phyloP scores from a whole-genome alignment of 2,797 vertebrate genomes.

The Pristis pectinata region DNA sequence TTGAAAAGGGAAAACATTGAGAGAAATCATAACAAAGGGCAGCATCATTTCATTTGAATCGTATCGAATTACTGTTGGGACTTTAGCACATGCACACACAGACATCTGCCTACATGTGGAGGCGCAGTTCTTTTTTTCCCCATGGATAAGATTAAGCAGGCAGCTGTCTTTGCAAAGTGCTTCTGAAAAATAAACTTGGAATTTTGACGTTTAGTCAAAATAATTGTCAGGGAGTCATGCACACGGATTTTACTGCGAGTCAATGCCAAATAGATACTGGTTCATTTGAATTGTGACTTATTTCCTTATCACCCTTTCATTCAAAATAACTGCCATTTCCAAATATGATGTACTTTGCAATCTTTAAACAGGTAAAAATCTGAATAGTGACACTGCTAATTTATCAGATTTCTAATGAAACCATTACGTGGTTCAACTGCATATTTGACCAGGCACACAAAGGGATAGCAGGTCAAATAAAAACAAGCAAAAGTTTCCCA shows the following conservation, averaged over 20 bases:
- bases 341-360: neutral
- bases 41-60: slow-evolving; percentile 16
- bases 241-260: neutral
- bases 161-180: neutral
- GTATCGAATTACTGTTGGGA: neutral
- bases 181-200: neutral
- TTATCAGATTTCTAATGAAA: neutral
- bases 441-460: neutral
- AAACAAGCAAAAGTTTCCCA: neutral
- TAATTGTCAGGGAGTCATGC: neutral
- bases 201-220: slow-evolving; percentile 5
- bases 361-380: neutral
- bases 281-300: neutral
- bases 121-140: neutral
- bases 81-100: neutral
- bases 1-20: neutral
- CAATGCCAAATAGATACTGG: neutral
- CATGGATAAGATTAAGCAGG: neutral
- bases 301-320: neutral
- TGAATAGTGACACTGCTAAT: neutral
- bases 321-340: neutral
- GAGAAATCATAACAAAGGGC: neutral
- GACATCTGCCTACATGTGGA: neutral
- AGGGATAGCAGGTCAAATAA: neutral
- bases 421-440: neutral